phyloP scores from a whole-genome alignment of 2,888 invertebrate species.

The Pseudolycoriella hygida region DNA sequence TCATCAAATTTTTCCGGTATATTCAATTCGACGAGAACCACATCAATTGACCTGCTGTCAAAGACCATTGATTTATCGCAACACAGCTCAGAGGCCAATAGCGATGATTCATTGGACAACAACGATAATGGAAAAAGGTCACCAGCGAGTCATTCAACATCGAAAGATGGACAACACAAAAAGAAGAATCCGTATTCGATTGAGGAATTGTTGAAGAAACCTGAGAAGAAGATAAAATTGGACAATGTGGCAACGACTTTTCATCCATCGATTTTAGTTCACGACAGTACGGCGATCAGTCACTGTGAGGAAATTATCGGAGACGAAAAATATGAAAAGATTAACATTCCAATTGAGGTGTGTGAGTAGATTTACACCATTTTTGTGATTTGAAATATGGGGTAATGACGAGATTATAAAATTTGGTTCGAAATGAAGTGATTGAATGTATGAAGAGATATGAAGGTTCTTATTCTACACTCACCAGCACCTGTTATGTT shows the following conservation, averaged over 20 bases:
- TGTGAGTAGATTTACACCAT: background rate
- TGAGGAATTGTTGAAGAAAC: constrained; percentile 68
- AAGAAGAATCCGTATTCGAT: constrained; percentile 77
- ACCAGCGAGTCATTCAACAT: constrained; percentile 12
- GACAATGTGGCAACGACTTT: background rate
- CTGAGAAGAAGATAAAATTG: constrained; percentile 34
- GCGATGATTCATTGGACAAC: constrained; percentile 25
- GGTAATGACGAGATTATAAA: too few species aligned
- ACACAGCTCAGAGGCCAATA: constrained; percentile 16
- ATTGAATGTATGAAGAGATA: too few species aligned
- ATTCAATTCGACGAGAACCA: constrained; percentile 6
- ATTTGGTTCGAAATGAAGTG: too few species aligned
- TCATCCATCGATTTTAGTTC: constrained; percentile 10
- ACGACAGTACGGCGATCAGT: constrained; percentile 26
- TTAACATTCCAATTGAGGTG: background rate
- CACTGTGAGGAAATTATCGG: background rate
- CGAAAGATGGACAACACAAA: constrained; percentile 15
- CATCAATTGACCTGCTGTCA: constrained; percentile 2
- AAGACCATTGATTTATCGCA: constrained; percentile 10
- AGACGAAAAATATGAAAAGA: background rate
- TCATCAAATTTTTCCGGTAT: constrained; percentile 16
- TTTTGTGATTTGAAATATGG: too few species aligned
- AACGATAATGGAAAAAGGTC: constrained; percentile 17
- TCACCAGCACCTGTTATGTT: too few species aligned
- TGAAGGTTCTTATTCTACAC: too few species aligned